phyloP scores from a whole-genome alignment of 2,888 invertebrate species.

The Agrochola litura region DNA sequence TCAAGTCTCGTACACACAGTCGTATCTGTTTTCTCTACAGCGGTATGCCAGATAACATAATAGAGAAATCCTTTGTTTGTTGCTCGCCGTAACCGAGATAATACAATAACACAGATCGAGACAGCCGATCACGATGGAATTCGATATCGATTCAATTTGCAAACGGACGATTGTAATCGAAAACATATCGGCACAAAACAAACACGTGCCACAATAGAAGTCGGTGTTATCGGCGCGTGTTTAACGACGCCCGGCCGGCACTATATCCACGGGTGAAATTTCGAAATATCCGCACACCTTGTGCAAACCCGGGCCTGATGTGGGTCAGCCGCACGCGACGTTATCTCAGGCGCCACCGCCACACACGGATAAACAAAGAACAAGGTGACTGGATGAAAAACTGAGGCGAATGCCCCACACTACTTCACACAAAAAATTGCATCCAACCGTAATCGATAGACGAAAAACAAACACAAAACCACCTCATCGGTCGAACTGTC shows the following conservation, averaged over 20 bases:
- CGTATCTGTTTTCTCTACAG: constrained; percentile 71
- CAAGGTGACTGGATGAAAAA: constrained; percentile 60
- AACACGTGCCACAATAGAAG: constrained; percentile 72
- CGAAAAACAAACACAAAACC: constrained; percentile 86
- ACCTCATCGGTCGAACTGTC: constrained; percentile 74
- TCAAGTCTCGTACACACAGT: constrained; percentile 61
- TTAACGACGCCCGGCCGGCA: constrained; percentile 65
- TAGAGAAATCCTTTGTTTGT: constrained; percentile 77
- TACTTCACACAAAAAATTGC: constrained; percentile 66
- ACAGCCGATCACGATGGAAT: constrained; percentile 64
- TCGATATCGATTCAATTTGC: constrained; percentile 73
- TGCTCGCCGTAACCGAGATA: constrained; percentile 64
- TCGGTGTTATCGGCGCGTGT: constrained; percentile 70
- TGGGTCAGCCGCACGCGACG: constrained; percentile 77
- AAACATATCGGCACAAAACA: constrained; percentile 70
- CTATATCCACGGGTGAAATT: constrained; percentile 73
- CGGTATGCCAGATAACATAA: constrained; percentile 76
- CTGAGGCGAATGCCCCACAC: constrained; percentile 66
- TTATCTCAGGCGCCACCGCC: constrained; percentile 69
- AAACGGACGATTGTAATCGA: constrained; percentile 73
- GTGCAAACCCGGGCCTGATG: constrained; percentile 72
- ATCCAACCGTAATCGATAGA: constrained; percentile 63
- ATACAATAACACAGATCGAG: constrained; percentile 68
- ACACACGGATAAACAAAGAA: constrained; percentile 70
- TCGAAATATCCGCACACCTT: constrained; percentile 75